phyloP scores from a whole-genome alignment of 1,140 invertebrate species.

The Drosophila takahashii region DNA sequence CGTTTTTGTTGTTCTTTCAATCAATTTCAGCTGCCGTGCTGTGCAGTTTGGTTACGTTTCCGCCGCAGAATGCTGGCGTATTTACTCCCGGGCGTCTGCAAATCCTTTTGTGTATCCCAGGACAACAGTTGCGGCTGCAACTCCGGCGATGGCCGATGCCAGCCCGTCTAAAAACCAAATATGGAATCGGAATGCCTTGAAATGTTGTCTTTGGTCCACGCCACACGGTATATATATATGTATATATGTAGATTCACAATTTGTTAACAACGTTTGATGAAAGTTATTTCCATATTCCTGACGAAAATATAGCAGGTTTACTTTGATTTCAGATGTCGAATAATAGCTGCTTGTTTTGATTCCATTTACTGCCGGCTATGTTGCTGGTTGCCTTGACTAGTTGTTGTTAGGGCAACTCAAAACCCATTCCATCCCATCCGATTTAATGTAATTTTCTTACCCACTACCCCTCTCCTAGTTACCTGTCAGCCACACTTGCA shows the following conservation, averaged over 20 bases:
- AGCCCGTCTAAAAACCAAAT: constrained; percentile 54
- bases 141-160: constrained; percentile 33
- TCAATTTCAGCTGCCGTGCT: constrained; percentile 62
- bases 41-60: constrained; percentile 56
- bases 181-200: constrained; percentile 55
- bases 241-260: constrained; percentile 29
- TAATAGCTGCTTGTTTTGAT: constrained; percentile 34
- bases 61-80: constrained; percentile 13
- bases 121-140: constrained; percentile 68
- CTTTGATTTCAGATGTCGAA: constrained; percentile 54
- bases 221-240: background rate
- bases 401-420: constrained; percentile 52
- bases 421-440: constrained; percentile 6
- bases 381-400: constrained; percentile 42
- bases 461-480: constrained; percentile 20
- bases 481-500: constrained; percentile 71
- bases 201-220: constrained; percentile 34
- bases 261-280: constrained; percentile 51
- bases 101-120: constrained; percentile 77
- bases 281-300: constrained; percentile 62
- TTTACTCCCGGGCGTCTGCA: constrained; percentile 51
- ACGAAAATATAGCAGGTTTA: constrained; percentile 33
- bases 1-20: constrained; percentile 64
- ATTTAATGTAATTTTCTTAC: constrained; percentile 62
- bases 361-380: constrained; percentile 13